Percentiles rank a stretch among this genome's conserved stretches.
Evolutionary conservation across 2,113 vertebrate genomes (phyloP).

Genomic region (Albula glossodonta): DNA sequence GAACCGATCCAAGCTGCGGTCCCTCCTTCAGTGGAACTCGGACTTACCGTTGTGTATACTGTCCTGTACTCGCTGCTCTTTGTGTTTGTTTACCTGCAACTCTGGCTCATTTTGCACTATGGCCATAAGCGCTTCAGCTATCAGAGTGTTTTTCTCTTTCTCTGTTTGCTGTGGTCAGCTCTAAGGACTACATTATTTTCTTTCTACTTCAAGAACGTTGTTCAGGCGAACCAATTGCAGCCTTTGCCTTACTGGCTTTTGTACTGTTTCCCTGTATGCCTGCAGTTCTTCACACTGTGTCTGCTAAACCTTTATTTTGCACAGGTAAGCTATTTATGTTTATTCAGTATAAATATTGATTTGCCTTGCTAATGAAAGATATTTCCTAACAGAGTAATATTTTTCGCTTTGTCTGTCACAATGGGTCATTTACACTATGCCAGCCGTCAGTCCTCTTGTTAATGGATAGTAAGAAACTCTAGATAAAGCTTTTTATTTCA

Average conservation of each 20-base stretch:
- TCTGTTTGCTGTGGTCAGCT: constrained; percentile 90
- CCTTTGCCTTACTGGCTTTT: constrained; percentile 88
- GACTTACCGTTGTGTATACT: constrained; percentile 83
- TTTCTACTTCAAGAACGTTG: constrained; percentile 86
- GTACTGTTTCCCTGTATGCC: constrained; percentile 88
- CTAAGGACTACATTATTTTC: constrained; percentile 91
- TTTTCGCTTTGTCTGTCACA: constrained; percentile 8
- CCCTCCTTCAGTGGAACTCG: constrained; percentile 78
- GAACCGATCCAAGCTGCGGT: constrained; percentile 58
- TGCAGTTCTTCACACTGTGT: constrained; percentile 93
- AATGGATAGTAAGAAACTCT: neutral
- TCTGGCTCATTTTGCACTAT: constrained; percentile 90
- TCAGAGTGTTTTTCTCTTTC: constrained; percentile 88
- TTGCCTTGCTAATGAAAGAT: too few species aligned
- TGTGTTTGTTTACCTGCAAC: constrained; percentile 90
- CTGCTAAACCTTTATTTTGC: constrained; percentile 95
- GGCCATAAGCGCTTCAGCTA: constrained; percentile 87
- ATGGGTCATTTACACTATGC: neutral
- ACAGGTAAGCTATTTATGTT: constrained; percentile 72
- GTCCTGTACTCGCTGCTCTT: constrained; percentile 86
- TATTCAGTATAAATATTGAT: too few species aligned
- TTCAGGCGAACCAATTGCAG: constrained; percentile 78
- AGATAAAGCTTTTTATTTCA: neutral
- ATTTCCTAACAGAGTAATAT: neutral
- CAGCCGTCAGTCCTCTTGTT: neutral